Evolutionary conservation across 2,888 invertebrate genomes (phyloP).

Genomic region (Acanthosepion lycidas): DNA sequence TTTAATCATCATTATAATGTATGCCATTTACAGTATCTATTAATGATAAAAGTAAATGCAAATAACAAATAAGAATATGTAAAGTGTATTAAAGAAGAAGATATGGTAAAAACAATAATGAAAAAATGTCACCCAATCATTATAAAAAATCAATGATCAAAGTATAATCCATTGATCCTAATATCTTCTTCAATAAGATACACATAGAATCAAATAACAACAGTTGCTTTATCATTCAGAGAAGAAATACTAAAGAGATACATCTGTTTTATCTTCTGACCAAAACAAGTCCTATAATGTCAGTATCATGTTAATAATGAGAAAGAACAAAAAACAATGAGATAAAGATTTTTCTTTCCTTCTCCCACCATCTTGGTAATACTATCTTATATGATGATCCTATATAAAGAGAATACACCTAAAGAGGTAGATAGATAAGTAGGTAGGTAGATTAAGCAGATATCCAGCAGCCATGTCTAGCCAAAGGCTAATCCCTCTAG

Average conservation of each 20-base stretch:
- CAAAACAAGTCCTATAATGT: neutral
- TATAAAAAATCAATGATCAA: neutral
- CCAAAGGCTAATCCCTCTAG: slow-evolving; percentile 4
- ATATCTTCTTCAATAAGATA: neutral
- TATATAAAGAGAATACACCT: neutral
- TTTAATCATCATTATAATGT: too few relatives aligned
- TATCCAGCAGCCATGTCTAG: slow-evolving; percentile 33
- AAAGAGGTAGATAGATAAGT: slow-evolving; percentile 18
- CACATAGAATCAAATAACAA: neutral
- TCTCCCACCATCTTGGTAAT: neutral
- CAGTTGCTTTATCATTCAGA: neutral
- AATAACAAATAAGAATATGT: too few relatives aligned
- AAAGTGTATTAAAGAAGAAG: too few relatives aligned
- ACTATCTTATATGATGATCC: neutral
- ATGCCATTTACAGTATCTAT: too few relatives aligned
- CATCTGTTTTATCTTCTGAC: neutral
- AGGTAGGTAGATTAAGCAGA: neutral
- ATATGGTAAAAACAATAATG: too few relatives aligned
- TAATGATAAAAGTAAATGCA: too few relatives aligned
- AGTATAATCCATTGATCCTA: neutral
- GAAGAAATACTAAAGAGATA: neutral
- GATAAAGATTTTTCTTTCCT: neutral
- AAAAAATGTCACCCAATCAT: too few relatives aligned
- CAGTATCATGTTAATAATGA: neutral
- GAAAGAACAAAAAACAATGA: neutral